These are phyloP conservation scores for Montipora foliosa DNA, from an alignment of 64 coral and sea anemone species.

Conservation along the genomic window DNA sequence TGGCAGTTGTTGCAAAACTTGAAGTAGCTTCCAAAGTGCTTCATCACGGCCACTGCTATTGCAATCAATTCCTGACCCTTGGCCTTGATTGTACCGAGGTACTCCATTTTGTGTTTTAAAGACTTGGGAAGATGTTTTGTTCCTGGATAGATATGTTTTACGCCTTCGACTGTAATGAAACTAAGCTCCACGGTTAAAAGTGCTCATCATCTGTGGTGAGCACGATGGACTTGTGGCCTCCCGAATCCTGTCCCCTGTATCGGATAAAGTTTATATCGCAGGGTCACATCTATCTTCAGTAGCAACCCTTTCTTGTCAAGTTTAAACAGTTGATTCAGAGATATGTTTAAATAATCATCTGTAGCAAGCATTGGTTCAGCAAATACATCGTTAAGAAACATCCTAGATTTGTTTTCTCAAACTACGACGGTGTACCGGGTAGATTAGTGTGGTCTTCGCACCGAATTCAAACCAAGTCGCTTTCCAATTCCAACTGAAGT, in stretches of 20 bases:
- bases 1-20: slow-evolving; percentile 87
- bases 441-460: no score
- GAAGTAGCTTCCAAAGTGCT: slow-evolving; percentile 68
- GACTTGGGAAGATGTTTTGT: neutral
- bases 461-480: no score
- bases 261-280: slow-evolving; percentile 56
- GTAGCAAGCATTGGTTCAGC: slow-evolving; percentile 48
- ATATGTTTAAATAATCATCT: neutral
- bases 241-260: neutral
- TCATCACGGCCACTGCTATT: slow-evolving; percentile 69
- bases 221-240: slow-evolving; percentile 63
- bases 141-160: slow-evolving; percentile 28
- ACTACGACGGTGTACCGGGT: no score
- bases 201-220: slow-evolving; percentile 53
- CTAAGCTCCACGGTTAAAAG: slow-evolving; percentile 62
- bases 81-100: slow-evolving; percentile 27
- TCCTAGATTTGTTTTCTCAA: neutral
- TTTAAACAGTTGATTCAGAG: slow-evolving; percentile 2
- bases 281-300: neutral
- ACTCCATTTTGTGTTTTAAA: slow-evolving; percentile 7
- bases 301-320: slow-evolving; percentile 25
- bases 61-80: slow-evolving; percentile 47
- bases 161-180: slow-evolving; percentile 20
- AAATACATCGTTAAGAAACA: neutral
- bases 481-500: no score